A percentile compares a stretch with the other conserved stretches of the same genome.
Conservation (phyloP, 2,113 vertebrate species). For the Erythrolamprus reginae region DNA sequence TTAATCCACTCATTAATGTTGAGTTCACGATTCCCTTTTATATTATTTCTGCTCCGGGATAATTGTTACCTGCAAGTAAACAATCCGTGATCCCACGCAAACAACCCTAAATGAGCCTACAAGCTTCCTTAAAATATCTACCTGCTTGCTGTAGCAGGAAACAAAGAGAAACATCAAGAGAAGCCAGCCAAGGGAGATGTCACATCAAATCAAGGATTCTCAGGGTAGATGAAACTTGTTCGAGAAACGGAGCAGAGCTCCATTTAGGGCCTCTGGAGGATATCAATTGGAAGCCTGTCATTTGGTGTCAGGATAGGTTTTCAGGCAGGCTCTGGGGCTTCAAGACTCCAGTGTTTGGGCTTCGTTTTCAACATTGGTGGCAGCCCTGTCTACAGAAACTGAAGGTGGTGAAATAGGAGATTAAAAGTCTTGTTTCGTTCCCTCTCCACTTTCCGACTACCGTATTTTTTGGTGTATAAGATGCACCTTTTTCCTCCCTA, state of each 20-base stretch:
- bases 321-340: slow-evolving; percentile 59
- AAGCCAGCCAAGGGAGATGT: slow-evolving; percentile 43
- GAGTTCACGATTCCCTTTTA: background rate
- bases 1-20: background rate
- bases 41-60: background rate
- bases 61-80: background rate
- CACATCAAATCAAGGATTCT: slow-evolving; percentile 52
- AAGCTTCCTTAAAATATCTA: slow-evolving; percentile 23
- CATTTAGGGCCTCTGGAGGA: slow-evolving; percentile 60
- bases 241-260: slow-evolving; percentile 56
- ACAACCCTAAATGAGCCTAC: background rate
- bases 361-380: slow-evolving; percentile 46
- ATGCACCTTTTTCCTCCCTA: no score
- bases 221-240: slow-evolving; percentile 59
- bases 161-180: slow-evolving; percentile 57
- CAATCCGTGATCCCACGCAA: background rate
- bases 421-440: background rate
- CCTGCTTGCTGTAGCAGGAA: slow-evolving; percentile 40
- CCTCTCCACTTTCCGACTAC: background rate
- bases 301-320: slow-evolving; percentile 65
- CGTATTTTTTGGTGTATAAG: no score
- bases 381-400: slow-evolving; percentile 23
- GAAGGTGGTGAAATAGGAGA: slow-evolving; percentile 2
- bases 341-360: slow-evolving; percentile 42
- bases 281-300: slow-evolving; percentile 65